Evolutionary conservation across 2,797 vertebrate species (phyloP).

Genomic region (Lagocephalus sceleratus): DNA sequence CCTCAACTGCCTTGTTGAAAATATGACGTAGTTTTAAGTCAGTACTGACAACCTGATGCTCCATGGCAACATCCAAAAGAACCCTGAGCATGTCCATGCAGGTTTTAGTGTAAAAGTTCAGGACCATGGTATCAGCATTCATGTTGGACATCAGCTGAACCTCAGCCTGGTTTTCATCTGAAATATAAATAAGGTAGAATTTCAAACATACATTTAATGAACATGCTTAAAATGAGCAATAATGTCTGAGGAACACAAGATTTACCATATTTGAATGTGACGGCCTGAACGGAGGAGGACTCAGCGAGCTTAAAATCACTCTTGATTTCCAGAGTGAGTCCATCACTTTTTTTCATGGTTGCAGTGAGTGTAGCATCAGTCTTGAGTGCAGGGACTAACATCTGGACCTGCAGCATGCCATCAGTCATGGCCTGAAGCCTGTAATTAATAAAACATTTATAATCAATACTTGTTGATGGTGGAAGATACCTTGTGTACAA

Average conservation of each 20-base stretch:
- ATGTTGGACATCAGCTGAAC: constrained; percentile 81
- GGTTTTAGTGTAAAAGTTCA: constrained; percentile 59
- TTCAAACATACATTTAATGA: neutral
- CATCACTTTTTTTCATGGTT: constrained; percentile 63
- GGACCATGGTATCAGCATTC: constrained; percentile 76
- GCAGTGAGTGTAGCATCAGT: constrained; percentile 79
- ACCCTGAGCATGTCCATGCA: constrained; percentile 62
- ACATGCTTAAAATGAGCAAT: neutral
- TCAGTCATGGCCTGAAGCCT: constrained; percentile 78
- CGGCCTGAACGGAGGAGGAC: constrained; percentile 75
- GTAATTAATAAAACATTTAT: constrained; percentile 5
- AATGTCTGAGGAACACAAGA: constrained; percentile 2
- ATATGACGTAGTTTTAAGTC: constrained; percentile 89
- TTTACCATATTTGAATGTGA: constrained; percentile 83
- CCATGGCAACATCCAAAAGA: constrained; percentile 71
- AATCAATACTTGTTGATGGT: constrained; percentile 4
- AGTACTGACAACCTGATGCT: constrained; percentile 82
- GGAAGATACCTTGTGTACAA: neutral
- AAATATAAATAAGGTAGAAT: constrained; percentile 23
- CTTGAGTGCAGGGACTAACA: constrained; percentile 80
- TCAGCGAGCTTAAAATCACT: constrained; percentile 78
- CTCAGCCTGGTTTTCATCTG: constrained; percentile 83
- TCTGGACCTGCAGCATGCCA: constrained; percentile 72
- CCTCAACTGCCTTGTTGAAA: constrained; percentile 81
- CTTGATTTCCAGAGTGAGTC: constrained; percentile 78